Percentiles rank a stretch among this genome's conserved stretches.
phyloP scores from a whole-genome alignment of 1,140 invertebrate species.

The Drosophila subpulchrella region DNA sequence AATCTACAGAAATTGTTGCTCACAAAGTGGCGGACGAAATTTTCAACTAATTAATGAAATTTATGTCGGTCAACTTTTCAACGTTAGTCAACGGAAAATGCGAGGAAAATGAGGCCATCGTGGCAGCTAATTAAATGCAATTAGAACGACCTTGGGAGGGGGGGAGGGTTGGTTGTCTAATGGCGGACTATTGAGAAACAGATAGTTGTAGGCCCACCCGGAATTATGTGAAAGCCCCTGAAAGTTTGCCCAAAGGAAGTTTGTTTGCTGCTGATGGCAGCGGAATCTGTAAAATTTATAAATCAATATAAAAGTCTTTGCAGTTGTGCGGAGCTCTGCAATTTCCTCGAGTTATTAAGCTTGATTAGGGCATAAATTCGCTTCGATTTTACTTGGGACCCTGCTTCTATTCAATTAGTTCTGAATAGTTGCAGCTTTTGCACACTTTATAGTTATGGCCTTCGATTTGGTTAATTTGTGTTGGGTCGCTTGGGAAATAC shows the following conservation, averaged over 20 bases:
- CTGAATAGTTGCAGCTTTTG: conserved; percentile 6
- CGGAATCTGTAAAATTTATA: conserved; percentile 51
- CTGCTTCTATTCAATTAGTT: conserved; percentile 17
- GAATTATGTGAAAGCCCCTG: conserved; percentile 23
- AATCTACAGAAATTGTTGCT: conserved; percentile 64
- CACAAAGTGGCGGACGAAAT: conserved; percentile 45
- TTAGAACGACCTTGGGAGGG: conserved; percentile 46
- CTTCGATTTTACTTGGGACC: conserved; percentile 18
- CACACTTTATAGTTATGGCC: conserved; percentile 25
- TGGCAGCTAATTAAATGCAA: conserved; percentile 63
- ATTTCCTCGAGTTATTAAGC: conserved; percentile 27
- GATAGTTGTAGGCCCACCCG: conserved; percentile 27
- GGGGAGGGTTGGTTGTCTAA: background rate
- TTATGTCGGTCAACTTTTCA: conserved; percentile 73
- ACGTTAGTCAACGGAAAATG: conserved; percentile 2
- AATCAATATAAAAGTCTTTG: conserved; percentile 45
- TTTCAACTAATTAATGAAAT: conserved; percentile 74
- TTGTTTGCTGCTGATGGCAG: conserved; percentile 66
- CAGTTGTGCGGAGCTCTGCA: conserved; percentile 32
- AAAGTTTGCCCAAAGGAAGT: conserved; percentile 64
- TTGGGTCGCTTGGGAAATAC: too few relatives aligned
- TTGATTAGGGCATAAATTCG: conserved; percentile 46
- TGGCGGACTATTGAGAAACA: background rate
- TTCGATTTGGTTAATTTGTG: conserved; percentile 27
- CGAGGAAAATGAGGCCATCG: conserved; percentile 46